Evolutionary conservation across 2,888 invertebrate species (phyloP), one percentile per base, ranked within the genome.

Genomic region (Nomada hirtipes): DNA sequence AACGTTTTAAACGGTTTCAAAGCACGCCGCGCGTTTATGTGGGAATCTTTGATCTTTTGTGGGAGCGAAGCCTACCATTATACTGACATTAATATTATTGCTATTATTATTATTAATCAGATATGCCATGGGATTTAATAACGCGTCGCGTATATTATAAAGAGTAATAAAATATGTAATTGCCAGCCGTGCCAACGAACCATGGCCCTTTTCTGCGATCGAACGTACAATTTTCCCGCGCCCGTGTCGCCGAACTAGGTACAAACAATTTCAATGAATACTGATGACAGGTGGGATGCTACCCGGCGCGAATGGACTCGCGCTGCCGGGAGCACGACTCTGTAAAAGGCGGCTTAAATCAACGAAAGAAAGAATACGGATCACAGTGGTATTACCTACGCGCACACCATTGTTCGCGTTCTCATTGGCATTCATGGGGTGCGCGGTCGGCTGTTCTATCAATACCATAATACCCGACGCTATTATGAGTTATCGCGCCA

Each of bases 401-500:
- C 84, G 86, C 20, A 82, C 70, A 36, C 91, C 90, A 92, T 92
- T 92, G 91, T 91, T 86, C 87, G 79, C 82, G 76, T 74, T 83
- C 90, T 91, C 91, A 91, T 92, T 92, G 92, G 82, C 90, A 92
- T 91, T 91, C 91, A 91, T 91, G 89, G 88, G 88, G 88, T 88
- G 88, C 88, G 83, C 89, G 89, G 89, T 88, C 87, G 87, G 87
- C 86, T 87, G 84, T 90, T 88, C 90, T 91, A 92, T 93, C 91
- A 91, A 92, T 92, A 90, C 91, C 87, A 91, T 91, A 91, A 92
- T 92, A 88, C 87, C 85, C 89, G 86, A 91, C 88, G 89, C 91
- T 93, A 92, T 93, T 93, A 93, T 93, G 92, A 93, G 90, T 93
- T 93, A 93, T 93, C 91, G 92, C 79, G 88, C 93, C 86, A 93